Conservation (phyloP, 2,888 invertebrate species). For the Leistus spinibarbis region DNA sequence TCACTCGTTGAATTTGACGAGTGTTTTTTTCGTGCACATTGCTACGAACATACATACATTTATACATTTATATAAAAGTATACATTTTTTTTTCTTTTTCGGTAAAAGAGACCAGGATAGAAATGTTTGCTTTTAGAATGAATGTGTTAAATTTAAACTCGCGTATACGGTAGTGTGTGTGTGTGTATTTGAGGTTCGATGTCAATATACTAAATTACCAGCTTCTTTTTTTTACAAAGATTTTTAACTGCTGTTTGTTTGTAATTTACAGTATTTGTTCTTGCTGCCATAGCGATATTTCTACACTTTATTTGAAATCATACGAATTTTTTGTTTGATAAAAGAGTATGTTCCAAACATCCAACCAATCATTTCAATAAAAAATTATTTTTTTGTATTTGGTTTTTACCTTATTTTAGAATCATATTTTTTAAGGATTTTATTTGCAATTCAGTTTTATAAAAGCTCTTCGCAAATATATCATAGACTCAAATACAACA, state of each 20-base stretch:
- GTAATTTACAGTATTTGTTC: background rate
- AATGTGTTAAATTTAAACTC: conserved; percentile 1
- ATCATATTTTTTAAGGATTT: background rate
- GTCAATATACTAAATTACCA: background rate
- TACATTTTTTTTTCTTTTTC: background rate
- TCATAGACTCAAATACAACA: too few species aligned
- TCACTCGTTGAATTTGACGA: conserved; percentile 23
- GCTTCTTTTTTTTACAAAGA: background rate
- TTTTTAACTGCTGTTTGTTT: background rate
- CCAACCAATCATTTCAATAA: background rate
- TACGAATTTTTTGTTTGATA: background rate
- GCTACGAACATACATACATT: background rate
- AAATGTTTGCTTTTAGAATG: conserved; percentile 24
- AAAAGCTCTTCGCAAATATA: too few species aligned
- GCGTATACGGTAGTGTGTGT: too few species aligned
- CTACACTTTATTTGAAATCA: background rate
- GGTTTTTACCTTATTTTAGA: background rate
- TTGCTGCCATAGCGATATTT: background rate
- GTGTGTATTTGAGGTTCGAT: background rate
- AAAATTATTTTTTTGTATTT: background rate
- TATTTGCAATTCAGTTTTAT: too few species aligned
- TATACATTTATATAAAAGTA: background rate
- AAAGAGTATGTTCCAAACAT: background rate
- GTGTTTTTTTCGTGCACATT: conserved; percentile 18
- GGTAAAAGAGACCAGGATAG: conserved; percentile 8